Conservation (phyloP, 1,140 invertebrate species). For the Lordiphosa mommai region DNA sequence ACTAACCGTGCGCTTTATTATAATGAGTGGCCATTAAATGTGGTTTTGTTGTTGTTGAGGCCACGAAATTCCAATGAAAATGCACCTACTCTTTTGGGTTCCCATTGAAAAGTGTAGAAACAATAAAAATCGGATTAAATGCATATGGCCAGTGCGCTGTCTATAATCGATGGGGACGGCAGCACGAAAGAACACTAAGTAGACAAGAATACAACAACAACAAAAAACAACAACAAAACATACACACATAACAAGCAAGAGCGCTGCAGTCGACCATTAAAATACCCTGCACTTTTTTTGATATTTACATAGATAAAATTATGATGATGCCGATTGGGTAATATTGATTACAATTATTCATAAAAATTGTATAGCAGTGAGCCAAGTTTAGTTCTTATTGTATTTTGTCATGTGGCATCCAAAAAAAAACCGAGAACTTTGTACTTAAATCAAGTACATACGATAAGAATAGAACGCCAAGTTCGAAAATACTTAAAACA, state of each 20-base stretch:
- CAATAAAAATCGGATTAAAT: slow-evolving; percentile 78
- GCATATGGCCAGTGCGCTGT: slow-evolving; percentile 57
- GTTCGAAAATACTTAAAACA: too few relatives aligned
- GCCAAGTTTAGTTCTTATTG: too few relatives aligned
- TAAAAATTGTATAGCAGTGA: too few relatives aligned
- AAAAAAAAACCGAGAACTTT: too few relatives aligned
- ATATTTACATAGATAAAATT: too few relatives aligned
- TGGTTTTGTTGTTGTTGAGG: slow-evolving; percentile 36
- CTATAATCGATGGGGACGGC: slow-evolving; percentile 70
- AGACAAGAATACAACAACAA: slow-evolving; percentile 16
- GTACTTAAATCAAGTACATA: too few relatives aligned
- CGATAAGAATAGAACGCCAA: too few relatives aligned
- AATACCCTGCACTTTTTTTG: too few relatives aligned
- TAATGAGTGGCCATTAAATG: slow-evolving; percentile 75
- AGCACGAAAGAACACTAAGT: slow-evolving; percentile 37
- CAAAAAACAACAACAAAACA: neutral
- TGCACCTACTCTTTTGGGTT: slow-evolving; percentile 53
- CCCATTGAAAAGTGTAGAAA: slow-evolving; percentile 75
- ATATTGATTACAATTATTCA: too few relatives aligned
- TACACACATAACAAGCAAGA: slow-evolving; percentile 21
- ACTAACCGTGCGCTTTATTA: slow-evolving; percentile 78
- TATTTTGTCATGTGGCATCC: too few relatives aligned
- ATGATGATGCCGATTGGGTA: too few relatives aligned
- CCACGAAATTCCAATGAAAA: slow-evolving; percentile 67
- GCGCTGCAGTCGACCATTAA: too few relatives aligned